These are phyloP conservation scores for Pyrocephalus nanus DNA, from an alignment of 2,797 vertebrate species.

Conservation along the genomic window DNA sequence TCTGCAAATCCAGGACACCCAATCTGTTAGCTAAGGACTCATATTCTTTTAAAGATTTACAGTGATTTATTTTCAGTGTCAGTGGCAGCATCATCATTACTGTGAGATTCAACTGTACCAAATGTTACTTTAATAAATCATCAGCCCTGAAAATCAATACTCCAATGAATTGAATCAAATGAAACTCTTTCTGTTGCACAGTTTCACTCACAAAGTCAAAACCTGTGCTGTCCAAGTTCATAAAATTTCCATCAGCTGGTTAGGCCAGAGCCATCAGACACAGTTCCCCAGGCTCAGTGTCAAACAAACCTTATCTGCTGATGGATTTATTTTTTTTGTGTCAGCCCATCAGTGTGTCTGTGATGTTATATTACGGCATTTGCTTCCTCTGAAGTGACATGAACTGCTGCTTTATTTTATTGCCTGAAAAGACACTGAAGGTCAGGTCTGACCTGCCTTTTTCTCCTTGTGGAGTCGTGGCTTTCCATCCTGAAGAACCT, in stretches of 20 bases:
- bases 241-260: slow-evolving; percentile 49
- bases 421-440: background rate
- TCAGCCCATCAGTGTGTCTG: background rate
- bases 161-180: slow-evolving; percentile 48
- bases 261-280: background rate
- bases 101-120: background rate
- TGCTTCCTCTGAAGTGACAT: background rate
- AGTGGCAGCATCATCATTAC: slow-evolving; percentile 58
- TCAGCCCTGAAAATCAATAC: slow-evolving; percentile 52
- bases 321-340: background rate
- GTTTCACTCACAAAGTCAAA: slow-evolving; percentile 26
- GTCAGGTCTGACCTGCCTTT: background rate
- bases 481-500: background rate
- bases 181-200: slow-evolving; percentile 31
- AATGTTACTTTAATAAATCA: slow-evolving; percentile 67
- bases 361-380: background rate
- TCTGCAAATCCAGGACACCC: background rate
- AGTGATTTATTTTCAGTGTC: slow-evolving; percentile 61
- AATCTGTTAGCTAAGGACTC: slow-evolving; percentile 13
- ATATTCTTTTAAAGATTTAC: slow-evolving; percentile 22
- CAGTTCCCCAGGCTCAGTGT: slow-evolving; percentile 10
- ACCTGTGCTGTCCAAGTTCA: slow-evolving; percentile 38
- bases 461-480: background rate
- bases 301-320: slow-evolving; percentile 5
- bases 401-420: background rate